phyloP scores from a whole-genome alignment of 1,140 invertebrate species.

The Pararge aegeria region DNA sequence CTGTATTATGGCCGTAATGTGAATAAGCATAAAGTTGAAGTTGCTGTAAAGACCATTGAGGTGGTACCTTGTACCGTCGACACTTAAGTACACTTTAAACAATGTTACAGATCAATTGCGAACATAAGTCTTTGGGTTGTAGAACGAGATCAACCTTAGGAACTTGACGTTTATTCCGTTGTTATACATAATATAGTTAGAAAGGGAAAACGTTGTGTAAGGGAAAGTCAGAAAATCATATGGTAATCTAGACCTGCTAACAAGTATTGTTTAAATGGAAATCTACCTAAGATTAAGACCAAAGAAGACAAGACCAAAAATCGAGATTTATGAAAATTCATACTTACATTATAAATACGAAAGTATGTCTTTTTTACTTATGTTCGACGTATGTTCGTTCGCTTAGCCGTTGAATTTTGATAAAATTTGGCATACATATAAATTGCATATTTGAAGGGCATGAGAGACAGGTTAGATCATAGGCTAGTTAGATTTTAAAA shows the following conservation, averaged over 20 bases:
- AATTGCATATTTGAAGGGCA: no score
- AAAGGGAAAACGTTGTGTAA: neutral
- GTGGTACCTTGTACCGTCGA: conserved; percentile 13
- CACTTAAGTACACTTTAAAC: conserved; percentile 24
- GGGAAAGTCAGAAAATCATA: neutral
- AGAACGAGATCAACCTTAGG: conserved; percentile 13
- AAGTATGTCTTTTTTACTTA: no score
- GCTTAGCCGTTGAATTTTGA: no score
- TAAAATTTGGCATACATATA: no score
- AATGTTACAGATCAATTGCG: conserved; percentile 28
- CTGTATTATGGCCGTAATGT: neutral
- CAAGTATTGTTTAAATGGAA: no score
- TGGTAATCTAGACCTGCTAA: neutral
- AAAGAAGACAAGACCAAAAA: no score
- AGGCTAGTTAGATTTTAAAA: no score
- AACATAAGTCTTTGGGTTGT: conserved; percentile 18
- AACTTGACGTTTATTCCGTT: neutral
- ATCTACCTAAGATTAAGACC: no score
- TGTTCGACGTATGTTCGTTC: no score
- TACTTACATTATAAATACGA: no score
- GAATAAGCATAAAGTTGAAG: neutral
- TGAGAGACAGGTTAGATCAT: no score
- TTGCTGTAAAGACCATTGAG: neutral
- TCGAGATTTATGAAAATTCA: no score
- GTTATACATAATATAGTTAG: neutral